Conservation (phyloP, 2,888 invertebrate species). For the Hirtodrosophila duncani region DNA sequence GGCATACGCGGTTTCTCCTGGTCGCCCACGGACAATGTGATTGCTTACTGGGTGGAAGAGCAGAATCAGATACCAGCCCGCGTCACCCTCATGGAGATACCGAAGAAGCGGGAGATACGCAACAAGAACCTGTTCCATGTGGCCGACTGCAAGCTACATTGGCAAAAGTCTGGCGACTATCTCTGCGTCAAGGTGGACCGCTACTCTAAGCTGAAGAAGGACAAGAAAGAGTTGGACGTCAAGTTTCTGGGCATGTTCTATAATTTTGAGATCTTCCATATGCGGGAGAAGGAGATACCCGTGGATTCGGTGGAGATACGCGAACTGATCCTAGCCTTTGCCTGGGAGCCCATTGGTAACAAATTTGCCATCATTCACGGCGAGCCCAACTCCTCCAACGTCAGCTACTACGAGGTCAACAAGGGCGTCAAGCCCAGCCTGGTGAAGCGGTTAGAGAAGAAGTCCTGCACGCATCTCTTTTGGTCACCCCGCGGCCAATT, state of each 20-base stretch:
- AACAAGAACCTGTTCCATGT: slow-evolving; percentile 98
- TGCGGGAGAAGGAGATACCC: slow-evolving; percentile 97
- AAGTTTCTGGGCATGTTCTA: slow-evolving; percentile 98
- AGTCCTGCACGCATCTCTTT: slow-evolving; percentile 93
- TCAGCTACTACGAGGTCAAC: slow-evolving; percentile 95
- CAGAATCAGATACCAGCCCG: slow-evolving; percentile 97
- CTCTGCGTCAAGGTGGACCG: slow-evolving; percentile 95
- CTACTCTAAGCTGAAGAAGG: slow-evolving; percentile 94
- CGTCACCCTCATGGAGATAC: slow-evolving; percentile 94
- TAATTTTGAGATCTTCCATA: slow-evolving; percentile 99
- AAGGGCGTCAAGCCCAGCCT: slow-evolving; percentile 92
- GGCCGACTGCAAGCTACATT: slow-evolving; percentile 98
- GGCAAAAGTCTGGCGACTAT: slow-evolving; percentile 99
- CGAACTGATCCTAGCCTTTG: slow-evolving; percentile 94
- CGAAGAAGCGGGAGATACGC: slow-evolving; percentile 91
- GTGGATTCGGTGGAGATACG: slow-evolving; percentile 98
- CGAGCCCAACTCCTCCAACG: slow-evolving; percentile 87
- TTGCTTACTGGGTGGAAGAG: slow-evolving; percentile 99
- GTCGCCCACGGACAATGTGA: slow-evolving; percentile 97
- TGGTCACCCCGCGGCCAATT: slow-evolving; percentile 98
- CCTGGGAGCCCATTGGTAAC: slow-evolving; percentile 98
- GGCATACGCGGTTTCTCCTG: slow-evolving; percentile 97
- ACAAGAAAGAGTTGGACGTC: slow-evolving; percentile 92
- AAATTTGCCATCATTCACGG: slow-evolving; percentile 99
- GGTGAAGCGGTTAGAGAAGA: slow-evolving; percentile 92